A percentile compares a stretch with the other conserved stretches of the same genome.
Conservation (phyloP, 1,140 invertebrate genomes). For the Brachystomella parvula region DNA sequence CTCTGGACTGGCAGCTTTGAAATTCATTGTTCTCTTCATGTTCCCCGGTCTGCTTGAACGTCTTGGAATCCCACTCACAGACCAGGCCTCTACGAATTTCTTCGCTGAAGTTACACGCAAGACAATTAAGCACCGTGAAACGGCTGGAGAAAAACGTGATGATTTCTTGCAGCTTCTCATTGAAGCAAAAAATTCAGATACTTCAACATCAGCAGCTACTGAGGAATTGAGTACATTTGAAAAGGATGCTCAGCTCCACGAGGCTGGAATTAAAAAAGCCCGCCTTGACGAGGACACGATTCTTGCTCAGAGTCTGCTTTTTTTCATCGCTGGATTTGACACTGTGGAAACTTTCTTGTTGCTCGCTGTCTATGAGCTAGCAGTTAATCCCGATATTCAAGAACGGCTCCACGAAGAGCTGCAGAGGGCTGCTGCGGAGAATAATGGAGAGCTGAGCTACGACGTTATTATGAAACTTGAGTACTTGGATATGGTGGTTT, state of each 20-base stretch:
- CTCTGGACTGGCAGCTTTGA: slow-evolving; percentile 1
- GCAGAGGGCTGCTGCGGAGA: slow-evolving; percentile 5
- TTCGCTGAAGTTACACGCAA: slow-evolving; percentile 13
- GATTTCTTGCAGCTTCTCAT: slow-evolving; percentile 46
- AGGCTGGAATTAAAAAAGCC: neutral
- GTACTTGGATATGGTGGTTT: slow-evolving; percentile 29
- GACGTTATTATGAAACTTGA: slow-evolving; percentile 20
- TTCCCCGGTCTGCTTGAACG: neutral
- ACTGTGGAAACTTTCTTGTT: slow-evolving; percentile 40
- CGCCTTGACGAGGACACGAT: neutral
- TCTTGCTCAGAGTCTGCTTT: neutral
- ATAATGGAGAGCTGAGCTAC: slow-evolving; percentile 23
- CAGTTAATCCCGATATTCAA: slow-evolving; percentile 42
- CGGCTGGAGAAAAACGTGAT: slow-evolving; percentile 20
- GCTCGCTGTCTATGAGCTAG: slow-evolving; percentile 41
- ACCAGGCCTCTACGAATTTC: slow-evolving; percentile 17
- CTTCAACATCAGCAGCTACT: slow-evolving; percentile 5
- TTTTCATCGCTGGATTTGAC: neutral
- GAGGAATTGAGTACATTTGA: slow-evolving; percentile 18
- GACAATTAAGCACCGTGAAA: slow-evolving; percentile 14
- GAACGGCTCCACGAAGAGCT: slow-evolving; percentile 22
- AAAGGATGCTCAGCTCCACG: slow-evolving; percentile 21
- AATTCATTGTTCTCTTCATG: neutral
- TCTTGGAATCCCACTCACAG: neutral
- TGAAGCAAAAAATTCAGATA: slow-evolving; percentile 40